Evolutionary conservation across 1,140 invertebrate species (phyloP).

Genomic region (Sinella curviseta): DNA sequence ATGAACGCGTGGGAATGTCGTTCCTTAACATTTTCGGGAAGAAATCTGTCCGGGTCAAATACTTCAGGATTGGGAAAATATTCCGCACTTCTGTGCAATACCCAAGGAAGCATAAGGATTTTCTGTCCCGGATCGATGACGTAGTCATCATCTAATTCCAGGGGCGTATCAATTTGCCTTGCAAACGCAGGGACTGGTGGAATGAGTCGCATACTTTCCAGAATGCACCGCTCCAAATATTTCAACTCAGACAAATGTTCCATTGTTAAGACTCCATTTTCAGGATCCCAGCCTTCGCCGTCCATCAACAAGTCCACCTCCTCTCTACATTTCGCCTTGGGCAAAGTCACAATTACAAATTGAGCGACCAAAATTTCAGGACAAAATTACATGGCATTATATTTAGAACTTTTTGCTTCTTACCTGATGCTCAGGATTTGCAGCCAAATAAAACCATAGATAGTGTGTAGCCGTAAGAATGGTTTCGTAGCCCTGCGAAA

Average conservation of each 20-base stretch:
- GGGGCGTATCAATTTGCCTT: too few species aligned
- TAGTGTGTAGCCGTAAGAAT: background rate
- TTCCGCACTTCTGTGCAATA: background rate
- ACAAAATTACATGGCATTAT: too few species aligned
- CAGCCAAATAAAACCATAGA: background rate
- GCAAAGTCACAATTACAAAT: background rate
- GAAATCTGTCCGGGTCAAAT: constrained; percentile 6
- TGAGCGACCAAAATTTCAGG: background rate
- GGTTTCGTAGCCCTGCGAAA: background rate
- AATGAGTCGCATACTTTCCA: too few species aligned
- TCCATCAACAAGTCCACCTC: too few species aligned
- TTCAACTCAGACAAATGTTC: too few species aligned
- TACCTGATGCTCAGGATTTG: background rate
- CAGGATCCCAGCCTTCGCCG: too few species aligned
- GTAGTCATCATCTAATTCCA: background rate
- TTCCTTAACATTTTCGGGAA: background rate
- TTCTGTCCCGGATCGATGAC: background rate
- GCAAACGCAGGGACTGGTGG: too few species aligned
- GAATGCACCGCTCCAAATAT: too few species aligned
- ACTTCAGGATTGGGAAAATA: background rate
- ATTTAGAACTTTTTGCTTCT: background rate
- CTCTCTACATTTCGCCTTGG: too few species aligned
- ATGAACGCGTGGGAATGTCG: background rate
- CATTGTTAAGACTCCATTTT: too few species aligned
- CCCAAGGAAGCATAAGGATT: background rate